Evolutionary conservation across 2,797 vertebrate species (phyloP).

Genomic region (Poeciliopsis infans): DNA sequence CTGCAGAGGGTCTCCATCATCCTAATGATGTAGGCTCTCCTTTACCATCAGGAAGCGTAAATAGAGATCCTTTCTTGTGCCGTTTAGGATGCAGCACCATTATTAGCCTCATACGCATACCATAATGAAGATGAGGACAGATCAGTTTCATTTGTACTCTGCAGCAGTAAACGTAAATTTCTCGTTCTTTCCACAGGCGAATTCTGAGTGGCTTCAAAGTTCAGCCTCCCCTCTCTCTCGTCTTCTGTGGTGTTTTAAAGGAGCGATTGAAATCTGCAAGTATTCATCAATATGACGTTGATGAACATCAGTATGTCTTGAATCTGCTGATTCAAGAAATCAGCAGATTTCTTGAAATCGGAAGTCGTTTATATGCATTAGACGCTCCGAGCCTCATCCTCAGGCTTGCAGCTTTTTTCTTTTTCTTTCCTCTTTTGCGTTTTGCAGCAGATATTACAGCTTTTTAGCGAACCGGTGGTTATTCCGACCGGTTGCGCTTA

Average conservation of each 20-base stretch:
- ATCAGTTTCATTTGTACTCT: neutral
- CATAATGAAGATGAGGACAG: neutral
- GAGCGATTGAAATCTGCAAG: slow-evolving; percentile 34
- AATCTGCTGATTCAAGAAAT: too few species aligned
- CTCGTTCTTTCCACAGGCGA: slow-evolving; percentile 69
- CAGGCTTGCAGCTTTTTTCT: slow-evolving; percentile 6
- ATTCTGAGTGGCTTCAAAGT: slow-evolving; percentile 59
- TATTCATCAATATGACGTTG: slow-evolving; percentile 18
- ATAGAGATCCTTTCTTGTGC: neutral
- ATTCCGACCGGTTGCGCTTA: slow-evolving; percentile 2
- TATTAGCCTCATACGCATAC: too few species aligned
- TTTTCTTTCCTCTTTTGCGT: neutral
- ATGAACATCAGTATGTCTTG: too few species aligned
- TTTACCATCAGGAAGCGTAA: slow-evolving; percentile 89
- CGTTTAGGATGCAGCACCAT: neutral
- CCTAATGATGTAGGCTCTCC: slow-evolving; percentile 91
- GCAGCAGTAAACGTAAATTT: slow-evolving; percentile 3
- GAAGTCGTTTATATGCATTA: slow-evolving; percentile 59
- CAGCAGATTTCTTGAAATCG: slow-evolving; percentile 36
- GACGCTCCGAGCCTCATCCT: slow-evolving; percentile 20
- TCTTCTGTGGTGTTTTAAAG: slow-evolving; percentile 42
- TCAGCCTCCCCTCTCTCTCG: slow-evolving; percentile 45
- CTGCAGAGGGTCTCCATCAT: slow-evolving; percentile 91
- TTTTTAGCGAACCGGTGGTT: neutral
- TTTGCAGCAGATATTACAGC: neutral